phyloP scores from a whole-genome alignment of 2,888 invertebrate species.

The Rhingia campestris region DNA sequence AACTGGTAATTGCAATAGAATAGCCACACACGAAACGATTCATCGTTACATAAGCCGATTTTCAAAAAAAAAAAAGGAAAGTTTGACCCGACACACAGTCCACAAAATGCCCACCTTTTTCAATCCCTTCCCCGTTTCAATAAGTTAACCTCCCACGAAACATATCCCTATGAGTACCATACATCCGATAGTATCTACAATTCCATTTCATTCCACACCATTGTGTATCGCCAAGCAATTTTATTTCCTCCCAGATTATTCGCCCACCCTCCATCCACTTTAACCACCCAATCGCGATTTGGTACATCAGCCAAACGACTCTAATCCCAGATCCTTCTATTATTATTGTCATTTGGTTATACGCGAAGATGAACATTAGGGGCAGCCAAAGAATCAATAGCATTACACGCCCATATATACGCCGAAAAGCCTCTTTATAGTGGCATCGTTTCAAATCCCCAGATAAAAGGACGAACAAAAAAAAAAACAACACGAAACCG shows the following conservation, averaged over 20 bases:
- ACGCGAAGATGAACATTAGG: slow-evolving; percentile 53
- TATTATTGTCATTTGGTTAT: slow-evolving; percentile 47
- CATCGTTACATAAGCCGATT: too few species aligned
- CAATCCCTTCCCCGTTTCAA: too few species aligned
- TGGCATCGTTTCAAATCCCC: slow-evolving; percentile 33
- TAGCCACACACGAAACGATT: too few species aligned
- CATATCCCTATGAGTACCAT: not conserved
- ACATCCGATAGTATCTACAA: slow-evolving; percentile 6
- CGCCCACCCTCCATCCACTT: slow-evolving; percentile 3
- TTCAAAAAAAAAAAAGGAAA: too few species aligned
- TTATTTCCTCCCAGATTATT: slow-evolving; percentile 18
- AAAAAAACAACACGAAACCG: slow-evolving; percentile 15
- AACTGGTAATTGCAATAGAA: too few species aligned
- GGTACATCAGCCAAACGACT: slow-evolving; percentile 39
- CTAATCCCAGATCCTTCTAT: slow-evolving; percentile 21
- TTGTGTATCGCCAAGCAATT: slow-evolving; percentile 24
- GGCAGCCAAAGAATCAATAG: slow-evolving; percentile 64
- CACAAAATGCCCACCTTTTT: too few species aligned
- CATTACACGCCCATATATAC: slow-evolving; percentile 46
- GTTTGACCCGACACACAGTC: too few species aligned
- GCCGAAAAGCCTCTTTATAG: slow-evolving; percentile 37
- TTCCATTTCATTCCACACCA: slow-evolving; percentile 56
- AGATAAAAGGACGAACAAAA: not conserved
- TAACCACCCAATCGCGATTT: slow-evolving; percentile 21
- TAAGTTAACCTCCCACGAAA: not conserved